These are phyloP conservation scores for Pontoporia blainvillei DNA, from an alignment of 2,113 vertebrate species.

Conservation along the genomic window DNA sequence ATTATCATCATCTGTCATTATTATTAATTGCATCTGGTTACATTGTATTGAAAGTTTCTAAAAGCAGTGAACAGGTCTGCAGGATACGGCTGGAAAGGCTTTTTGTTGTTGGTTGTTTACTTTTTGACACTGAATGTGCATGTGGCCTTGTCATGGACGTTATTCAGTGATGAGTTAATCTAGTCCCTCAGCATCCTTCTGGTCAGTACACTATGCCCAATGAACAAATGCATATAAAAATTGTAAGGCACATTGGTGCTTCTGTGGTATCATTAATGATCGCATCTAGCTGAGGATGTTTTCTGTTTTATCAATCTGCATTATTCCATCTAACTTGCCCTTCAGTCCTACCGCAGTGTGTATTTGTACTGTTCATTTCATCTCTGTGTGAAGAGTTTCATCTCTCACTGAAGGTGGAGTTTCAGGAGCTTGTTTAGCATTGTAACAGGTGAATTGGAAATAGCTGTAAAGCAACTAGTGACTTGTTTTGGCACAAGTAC, in stretches of 20 bases:
- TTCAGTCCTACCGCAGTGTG: not conserved
- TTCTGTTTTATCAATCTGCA: not conserved
- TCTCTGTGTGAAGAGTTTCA: constrained; percentile 52
- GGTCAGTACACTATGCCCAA: not conserved
- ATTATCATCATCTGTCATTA: not conserved
- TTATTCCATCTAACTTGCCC: not conserved
- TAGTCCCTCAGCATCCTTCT: not conserved
- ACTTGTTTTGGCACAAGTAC: not conserved
- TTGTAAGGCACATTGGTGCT: not conserved
- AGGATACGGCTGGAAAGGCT: not conserved
- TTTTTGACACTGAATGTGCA: not conserved
- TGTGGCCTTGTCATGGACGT: not conserved
- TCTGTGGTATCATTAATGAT: not conserved
- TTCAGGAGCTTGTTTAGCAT: not conserved
- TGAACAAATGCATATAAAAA: not conserved
- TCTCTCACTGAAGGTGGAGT: constrained; percentile 5
- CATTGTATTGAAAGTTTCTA: not conserved
- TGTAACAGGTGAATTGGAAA: constrained; percentile 19
- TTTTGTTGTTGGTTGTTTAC: not conserved
- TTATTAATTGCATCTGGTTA: not conserved
- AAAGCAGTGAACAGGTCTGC: not conserved
- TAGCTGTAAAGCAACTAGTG: not conserved
- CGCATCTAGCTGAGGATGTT: not conserved
- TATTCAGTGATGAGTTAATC: not conserved
- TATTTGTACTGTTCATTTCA: not conserved